A percentile compares a stretch with the other conserved stretches of the same genome.
Evolutionary conservation across 1,140 invertebrate genomes (phyloP).

Genomic region (Diploscapter pachys): DNA sequence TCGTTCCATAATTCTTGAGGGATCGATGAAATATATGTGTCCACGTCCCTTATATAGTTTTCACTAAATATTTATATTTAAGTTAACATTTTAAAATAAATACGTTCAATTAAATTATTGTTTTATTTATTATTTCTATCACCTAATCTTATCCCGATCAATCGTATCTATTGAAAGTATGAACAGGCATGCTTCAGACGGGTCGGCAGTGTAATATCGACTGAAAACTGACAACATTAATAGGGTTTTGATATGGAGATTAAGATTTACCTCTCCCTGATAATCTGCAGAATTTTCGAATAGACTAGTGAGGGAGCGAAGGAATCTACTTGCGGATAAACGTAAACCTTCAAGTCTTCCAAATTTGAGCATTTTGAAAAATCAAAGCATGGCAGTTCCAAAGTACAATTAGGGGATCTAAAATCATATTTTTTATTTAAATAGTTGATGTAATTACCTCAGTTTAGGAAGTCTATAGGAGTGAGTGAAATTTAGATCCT

Average conservation of each 20-base stretch:
- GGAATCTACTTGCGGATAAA: constrained; percentile 40
- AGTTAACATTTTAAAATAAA: background rate
- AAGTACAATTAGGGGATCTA: too few species aligned
- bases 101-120: background rate
- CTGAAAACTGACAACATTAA: constrained; percentile 8
- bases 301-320: constrained; percentile 34
- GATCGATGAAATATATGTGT: constrained; percentile 72
- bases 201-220: constrained; percentile 45
- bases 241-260: constrained; percentile 3
- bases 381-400: constrained; percentile 44
- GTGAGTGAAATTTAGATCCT: too few species aligned
- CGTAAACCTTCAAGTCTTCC: constrained; percentile 45
- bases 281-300: constrained; percentile 43
- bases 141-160: constrained; percentile 70
- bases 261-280: constrained; percentile 26
- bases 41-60: constrained; percentile 85
- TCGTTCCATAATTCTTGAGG: constrained; percentile 76
- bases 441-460: too few species aligned
- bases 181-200: constrained; percentile 79
- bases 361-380: constrained; percentile 41
- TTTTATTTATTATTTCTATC: constrained; percentile 30
- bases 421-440: too few species aligned
- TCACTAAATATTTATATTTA: constrained; percentile 68
- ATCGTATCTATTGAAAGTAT: constrained; percentile 89
- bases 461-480: too few species aligned